These are phyloP conservation scores for Castor canadensis DNA, from an alignment of 2,113 vertebrate species.

Conservation along the genomic window DNA sequence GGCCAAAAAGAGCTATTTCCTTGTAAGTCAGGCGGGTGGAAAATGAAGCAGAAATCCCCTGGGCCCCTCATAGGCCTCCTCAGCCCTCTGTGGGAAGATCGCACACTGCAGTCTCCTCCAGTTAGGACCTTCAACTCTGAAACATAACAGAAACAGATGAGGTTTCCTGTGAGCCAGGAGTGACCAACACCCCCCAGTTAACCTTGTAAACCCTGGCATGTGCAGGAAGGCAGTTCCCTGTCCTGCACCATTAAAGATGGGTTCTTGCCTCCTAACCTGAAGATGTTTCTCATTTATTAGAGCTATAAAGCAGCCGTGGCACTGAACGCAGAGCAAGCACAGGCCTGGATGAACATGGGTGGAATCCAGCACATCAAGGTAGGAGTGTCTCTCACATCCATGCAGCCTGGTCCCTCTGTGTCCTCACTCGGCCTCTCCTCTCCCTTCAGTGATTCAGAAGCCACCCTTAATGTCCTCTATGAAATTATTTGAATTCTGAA, in stretches of 20 bases:
- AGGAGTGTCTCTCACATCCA: constrained; percentile 12
- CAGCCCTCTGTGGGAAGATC: background rate
- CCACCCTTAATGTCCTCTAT: background rate
- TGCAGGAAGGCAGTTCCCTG: too few relatives aligned
- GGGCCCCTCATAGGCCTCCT: fast-evolving
- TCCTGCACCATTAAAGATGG: background rate
- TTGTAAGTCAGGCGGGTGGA: background rate
- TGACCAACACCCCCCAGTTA: too few relatives aligned
- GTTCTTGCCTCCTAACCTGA: constrained; percentile 36
- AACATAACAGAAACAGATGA: constrained; percentile 42
- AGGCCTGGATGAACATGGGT: constrained; percentile 99
- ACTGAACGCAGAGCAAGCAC: constrained; percentile 94
- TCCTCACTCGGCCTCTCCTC: background rate
- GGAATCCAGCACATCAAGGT: constrained; percentile 98
- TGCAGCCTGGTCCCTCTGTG: background rate
- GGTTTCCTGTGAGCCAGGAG: background rate
- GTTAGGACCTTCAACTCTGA: constrained; percentile 16
- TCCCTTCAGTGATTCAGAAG: too few relatives aligned
- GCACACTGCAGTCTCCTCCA: background rate
- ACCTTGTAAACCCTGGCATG: too few relatives aligned
- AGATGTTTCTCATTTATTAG: constrained; percentile 80
- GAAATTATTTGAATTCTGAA: background rate
- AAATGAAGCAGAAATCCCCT: background rate
- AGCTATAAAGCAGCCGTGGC: constrained; percentile 94
- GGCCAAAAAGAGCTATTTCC: background rate